Percentiles rank a stretch among this genome's conserved stretches.
Evolutionary conservation across 1,140 invertebrate species (phyloP).

Genomic region (Panulirus ornatus): DNA sequence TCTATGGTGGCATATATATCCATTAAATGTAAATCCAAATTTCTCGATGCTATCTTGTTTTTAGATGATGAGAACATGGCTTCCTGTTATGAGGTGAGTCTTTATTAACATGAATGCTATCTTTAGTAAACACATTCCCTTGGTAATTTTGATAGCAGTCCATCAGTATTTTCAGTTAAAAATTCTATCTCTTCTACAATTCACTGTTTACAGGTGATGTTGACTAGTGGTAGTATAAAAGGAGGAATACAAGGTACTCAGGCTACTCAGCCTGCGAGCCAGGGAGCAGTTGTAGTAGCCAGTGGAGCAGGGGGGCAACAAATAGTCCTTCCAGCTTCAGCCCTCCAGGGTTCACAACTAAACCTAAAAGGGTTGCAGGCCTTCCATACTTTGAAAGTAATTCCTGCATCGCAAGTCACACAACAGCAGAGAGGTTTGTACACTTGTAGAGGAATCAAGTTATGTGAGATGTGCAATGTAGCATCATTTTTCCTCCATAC

Average conservation of each 20-base stretch:
- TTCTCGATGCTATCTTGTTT: too few relatives aligned
- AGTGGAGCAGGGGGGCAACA: conserved; percentile 64
- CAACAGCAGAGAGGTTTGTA: conserved; percentile 65
- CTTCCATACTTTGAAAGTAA: conserved; percentile 73
- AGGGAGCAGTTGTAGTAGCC: conserved; percentile 60
- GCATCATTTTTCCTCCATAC: too few relatives aligned
- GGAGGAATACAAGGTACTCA: conserved; percentile 14
- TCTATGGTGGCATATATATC: too few relatives aligned
- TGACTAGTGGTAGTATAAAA: conserved; percentile 56
- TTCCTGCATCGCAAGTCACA: conserved; percentile 62
- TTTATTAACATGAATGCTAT: too few relatives aligned
- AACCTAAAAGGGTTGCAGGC: conserved; percentile 70
- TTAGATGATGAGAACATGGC: too few relatives aligned
- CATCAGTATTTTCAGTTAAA: too few relatives aligned
- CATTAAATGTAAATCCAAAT: too few relatives aligned
- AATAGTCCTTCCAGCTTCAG: conserved; percentile 69
- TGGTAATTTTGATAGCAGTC: too few relatives aligned
- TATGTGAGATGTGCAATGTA: too few relatives aligned
- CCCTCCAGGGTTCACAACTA: conserved; percentile 62
- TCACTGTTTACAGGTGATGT: conserved; percentile 50
- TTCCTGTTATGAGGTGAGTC: too few relatives aligned
- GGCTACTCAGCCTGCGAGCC: conserved; percentile 13
- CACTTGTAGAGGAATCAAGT: neutral
- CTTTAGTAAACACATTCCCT: too few relatives aligned
- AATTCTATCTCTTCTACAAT: too few relatives aligned